Evolutionary conservation across 2,113 vertebrate genomes (phyloP).

Genomic region (Mystacornis crossleyi): DNA sequence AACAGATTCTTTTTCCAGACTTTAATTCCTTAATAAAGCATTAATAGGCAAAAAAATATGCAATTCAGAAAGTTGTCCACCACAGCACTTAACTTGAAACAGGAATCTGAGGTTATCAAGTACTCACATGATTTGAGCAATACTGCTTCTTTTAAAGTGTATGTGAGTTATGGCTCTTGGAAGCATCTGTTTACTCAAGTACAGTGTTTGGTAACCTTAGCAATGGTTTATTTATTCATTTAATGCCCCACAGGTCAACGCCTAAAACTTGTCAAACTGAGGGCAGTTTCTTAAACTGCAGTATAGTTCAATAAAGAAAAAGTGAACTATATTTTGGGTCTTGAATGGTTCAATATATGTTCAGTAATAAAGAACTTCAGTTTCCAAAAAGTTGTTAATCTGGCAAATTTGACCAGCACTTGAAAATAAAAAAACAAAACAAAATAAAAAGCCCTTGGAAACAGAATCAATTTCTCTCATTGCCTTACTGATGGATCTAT

Average conservation of each 20-base stretch:
- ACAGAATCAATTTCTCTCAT: neutral
- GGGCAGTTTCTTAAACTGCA: neutral
- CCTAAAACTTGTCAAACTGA: neutral
- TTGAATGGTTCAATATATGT: neutral
- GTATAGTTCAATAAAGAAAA: neutral
- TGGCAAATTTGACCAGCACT: neutral
- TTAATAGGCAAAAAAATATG: neutral
- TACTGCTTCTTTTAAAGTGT: neutral
- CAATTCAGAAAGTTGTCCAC: neutral
- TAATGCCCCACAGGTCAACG: neutral
- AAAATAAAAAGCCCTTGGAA: slow-evolving; percentile 29
- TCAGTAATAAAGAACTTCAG: neutral
- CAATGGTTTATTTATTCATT: slow-evolving; percentile 36
- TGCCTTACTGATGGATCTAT: neutral
- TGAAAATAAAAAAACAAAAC: neutral
- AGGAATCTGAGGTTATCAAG: slow-evolving; percentile 33
- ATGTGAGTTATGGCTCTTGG: neutral
- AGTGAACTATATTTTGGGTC: neutral
- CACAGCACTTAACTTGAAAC: slow-evolving; percentile 26
- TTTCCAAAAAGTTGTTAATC: neutral
- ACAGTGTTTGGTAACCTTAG: slow-evolving; percentile 59
- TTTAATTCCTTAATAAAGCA: slow-evolving; percentile 27
- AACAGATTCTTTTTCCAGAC: neutral
- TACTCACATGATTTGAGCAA: slow-evolving; percentile 47
- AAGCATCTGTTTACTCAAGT: slow-evolving; percentile 37